Base-by-base conservation (phyloP, 2,113 vertebrate species). In the Nycticorax nycticorax region DNA sequence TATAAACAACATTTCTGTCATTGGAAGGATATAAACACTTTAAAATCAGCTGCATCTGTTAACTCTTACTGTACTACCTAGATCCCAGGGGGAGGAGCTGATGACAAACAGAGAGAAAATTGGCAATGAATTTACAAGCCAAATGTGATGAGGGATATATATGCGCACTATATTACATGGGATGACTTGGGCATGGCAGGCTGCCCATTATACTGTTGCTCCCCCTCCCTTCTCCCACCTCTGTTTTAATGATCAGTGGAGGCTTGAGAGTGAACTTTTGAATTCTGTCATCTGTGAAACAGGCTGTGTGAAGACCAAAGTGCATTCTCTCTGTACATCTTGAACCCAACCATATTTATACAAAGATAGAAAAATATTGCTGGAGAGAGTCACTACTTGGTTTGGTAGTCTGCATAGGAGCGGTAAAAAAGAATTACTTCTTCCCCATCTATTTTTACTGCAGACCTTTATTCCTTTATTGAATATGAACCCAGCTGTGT, bases 11-110 rank as follows among this genome's bases (percentile, higher is more conserved):
- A 56, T 75, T 78, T 12, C 5, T 75, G 18, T 53, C 37, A 57
- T 21, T 56, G 21, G 19, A 85, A 89, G 80, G 20, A 37, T 55
- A 83, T 37, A 92, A 94, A 71, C 4, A 8, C 45, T 75, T 71
- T 30, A 17, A 92, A 93, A 85, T 68, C 62, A 43, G 20, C 28
- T 93, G 17, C 53, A 76, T 91, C 48, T 95, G 88, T 95, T 95
- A 96, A 85, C 89, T 91, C 86, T 72, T 92, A 68, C 39, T 47
- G 45, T 26, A 60, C 57, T 76, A 27, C 13, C 37, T 95, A 33
- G 3, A 72, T 91, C 24, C 60, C 60, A 87, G 28, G 21, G 69
- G 57, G 63, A 74, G 50, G 50, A 92, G n/a, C 23, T 89, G 80
- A 77, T 93, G 74, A 73, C 78, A 85, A 74, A 24, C 59, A 88